Evolutionary conservation across 1,140 invertebrate genomes (phyloP), one percentile per base, ranked within the genome.

Genomic region (Diachasmimorpha longicaudata): DNA sequence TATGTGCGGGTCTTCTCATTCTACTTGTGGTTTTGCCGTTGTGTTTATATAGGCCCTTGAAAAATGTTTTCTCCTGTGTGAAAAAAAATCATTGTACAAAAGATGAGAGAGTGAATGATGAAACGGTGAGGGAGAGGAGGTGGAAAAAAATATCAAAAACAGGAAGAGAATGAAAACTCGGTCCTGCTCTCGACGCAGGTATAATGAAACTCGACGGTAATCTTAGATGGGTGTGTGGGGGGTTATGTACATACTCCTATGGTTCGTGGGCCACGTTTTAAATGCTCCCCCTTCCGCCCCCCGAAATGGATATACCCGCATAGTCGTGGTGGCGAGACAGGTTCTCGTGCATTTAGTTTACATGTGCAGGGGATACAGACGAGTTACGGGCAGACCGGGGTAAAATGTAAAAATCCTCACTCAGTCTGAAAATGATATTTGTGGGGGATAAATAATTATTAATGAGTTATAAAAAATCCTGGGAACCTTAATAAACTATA

Each of bases 271-370:
- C 78, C 76, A 79, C 21, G 80, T 82, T 80, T 87, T 86, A 86
- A 87, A 87, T 86, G 78, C 85, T n/a, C n/a, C n/a, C n/a, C n/a
- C n/a, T n/a, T n/a, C n/a, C n/a, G n/a, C 31, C 83, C 23, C 21
- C 81, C 81, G 84, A 86, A 86, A 87, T 87, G 81, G 80, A 87
- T 86, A 86, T 85, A 79, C 79, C 81, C 82, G 72, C 79, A 25
- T 55, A 13, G 9, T 39, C 31, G 25, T 58, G 13, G 70, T 31
- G 23, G 23, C 13, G 13, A 25, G 14, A 37, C 23, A 31, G 31
- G 75, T 75, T 48, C 76, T 79, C 21, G 31, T 63, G 58, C 58
- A 25, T 25, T 63, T 63, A 6, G 4, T 3, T 58, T 58, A 58
- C 52, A 16, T 58, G 16, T 58, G 52, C 13, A 16, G 52, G 3